Conservation (phyloP, 2,888 invertebrate genomes). For the Agrotis segetum region DNA sequence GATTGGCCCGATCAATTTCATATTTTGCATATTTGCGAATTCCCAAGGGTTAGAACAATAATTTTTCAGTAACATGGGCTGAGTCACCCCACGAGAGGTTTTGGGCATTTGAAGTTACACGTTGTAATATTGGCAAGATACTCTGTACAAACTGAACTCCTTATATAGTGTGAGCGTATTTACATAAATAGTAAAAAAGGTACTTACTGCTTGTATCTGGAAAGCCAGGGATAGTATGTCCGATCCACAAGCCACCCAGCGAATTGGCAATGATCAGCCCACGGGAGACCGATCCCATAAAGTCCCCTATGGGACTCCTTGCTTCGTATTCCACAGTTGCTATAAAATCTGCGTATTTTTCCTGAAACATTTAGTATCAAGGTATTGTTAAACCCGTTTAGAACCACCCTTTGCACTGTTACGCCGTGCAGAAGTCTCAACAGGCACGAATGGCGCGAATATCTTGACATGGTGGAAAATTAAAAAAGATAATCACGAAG, state of each 20-base stretch:
- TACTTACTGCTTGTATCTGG: constrained; percentile 84
- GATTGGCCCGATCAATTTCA: too few relatives aligned
- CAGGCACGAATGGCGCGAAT: neutral
- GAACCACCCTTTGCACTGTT: too few relatives aligned
- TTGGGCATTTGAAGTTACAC: too few relatives aligned
- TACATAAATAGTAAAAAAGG: neutral
- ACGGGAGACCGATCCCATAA: constrained; percentile 57
- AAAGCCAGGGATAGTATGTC: constrained; percentile 96
- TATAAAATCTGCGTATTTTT: constrained; percentile 60
- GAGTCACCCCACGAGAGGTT: too few relatives aligned
- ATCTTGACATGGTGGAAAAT: neutral
- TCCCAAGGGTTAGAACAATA: too few relatives aligned
- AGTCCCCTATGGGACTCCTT: constrained; percentile 10
- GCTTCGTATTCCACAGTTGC: constrained; percentile 71
- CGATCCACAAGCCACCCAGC: constrained; percentile 95
- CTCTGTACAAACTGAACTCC: too few relatives aligned
- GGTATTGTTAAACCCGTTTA: neutral
- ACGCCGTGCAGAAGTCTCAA: neutral
- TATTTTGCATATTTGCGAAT: too few relatives aligned
- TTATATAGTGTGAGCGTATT: too few relatives aligned
- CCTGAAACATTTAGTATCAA: constrained; percentile 27
- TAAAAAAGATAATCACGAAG: neutral
- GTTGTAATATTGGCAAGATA: too few relatives aligned
- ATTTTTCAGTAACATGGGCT: too few relatives aligned
- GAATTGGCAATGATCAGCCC: constrained; percentile 90